These are phyloP conservation scores for Thomomys bottae DNA, from an alignment of 2,113 vertebrate genomes.

Conservation along the genomic window DNA sequence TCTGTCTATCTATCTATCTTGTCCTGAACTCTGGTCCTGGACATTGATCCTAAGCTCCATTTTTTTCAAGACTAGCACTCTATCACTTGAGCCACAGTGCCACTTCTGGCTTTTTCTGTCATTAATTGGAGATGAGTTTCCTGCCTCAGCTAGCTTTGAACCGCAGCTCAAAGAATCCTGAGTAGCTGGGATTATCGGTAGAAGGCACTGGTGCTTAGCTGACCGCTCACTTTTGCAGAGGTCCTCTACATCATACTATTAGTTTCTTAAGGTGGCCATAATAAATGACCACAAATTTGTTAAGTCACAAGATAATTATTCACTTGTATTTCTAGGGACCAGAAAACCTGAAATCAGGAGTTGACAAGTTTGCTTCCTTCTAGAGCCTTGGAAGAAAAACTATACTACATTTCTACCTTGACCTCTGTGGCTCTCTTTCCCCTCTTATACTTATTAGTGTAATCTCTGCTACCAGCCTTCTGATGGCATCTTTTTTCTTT, in stretches of 20 bases:
- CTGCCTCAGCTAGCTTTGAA: too few relatives aligned
- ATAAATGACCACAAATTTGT: not conserved
- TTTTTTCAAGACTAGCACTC: too few relatives aligned
- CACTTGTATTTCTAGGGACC: not conserved
- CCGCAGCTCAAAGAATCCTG: too few relatives aligned
- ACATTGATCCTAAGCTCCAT: too few relatives aligned
- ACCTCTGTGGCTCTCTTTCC: not conserved
- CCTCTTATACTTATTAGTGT: too few relatives aligned
- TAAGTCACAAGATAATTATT: not conserved
- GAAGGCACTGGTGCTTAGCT: not conserved
- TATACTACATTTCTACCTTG: rapidly evolving
- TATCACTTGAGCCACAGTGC: too few relatives aligned
- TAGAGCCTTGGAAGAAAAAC: not conserved
- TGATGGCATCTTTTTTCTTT: not conserved
- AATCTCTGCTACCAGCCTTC: not conserved
- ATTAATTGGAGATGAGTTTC: too few relatives aligned
- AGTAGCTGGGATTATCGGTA: too few relatives aligned
- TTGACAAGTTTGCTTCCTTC: not conserved
- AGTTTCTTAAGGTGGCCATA: not conserved
- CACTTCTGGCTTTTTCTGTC: too few relatives aligned
- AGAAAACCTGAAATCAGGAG: constrained; percentile 32
- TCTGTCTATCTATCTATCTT: too few relatives aligned
- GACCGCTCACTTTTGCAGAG: not conserved
- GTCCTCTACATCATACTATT: not conserved
- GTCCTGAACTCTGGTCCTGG: too few relatives aligned